Evolutionary conservation across 1,140 invertebrate species (phyloP).

Genomic region (Ridgeia piscesae): DNA sequence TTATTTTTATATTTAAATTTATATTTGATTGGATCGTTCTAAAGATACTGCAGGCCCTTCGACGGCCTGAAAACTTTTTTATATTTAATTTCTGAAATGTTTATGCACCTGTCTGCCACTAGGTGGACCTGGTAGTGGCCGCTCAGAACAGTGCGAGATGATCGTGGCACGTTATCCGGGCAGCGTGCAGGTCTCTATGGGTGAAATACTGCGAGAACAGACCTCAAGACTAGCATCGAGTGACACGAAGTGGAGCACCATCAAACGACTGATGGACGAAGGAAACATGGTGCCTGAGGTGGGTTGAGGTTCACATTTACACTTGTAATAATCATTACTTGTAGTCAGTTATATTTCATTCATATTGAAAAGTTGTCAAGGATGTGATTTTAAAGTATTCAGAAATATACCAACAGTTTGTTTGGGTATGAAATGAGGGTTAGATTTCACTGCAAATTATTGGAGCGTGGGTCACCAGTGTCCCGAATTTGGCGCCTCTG

Average conservation of each 20-base stretch:
- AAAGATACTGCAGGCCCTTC: no score
- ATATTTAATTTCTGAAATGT: no score
- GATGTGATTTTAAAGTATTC: background rate
- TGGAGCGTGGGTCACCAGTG: no score
- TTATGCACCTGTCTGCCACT: background rate
- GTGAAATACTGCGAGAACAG: constrained; percentile 42
- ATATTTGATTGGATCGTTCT: no score
- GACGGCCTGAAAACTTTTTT: no score
- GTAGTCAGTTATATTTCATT: background rate
- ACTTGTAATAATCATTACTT: background rate
- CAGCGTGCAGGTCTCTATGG: constrained; percentile 48
- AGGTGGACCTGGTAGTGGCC: constrained; percentile 53
- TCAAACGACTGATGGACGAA: constrained; percentile 43
- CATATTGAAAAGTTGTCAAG: background rate
- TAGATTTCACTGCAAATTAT: no score
- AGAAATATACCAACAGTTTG: no score
- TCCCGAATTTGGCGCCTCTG: no score
- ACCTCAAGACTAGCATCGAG: constrained; percentile 37
- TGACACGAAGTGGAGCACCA: constrained; percentile 48
- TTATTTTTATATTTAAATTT: background rate
- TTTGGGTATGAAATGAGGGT: no score
- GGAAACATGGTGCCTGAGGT: constrained; percentile 55
- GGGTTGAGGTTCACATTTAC: background rate
- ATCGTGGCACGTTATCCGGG: constrained; percentile 40
- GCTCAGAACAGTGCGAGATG: constrained; percentile 39